Evolutionary conservation across 2,113 vertebrate genomes (phyloP), one percentile per base, ranked within the genome.

Genomic region (Amia ocellicauda): DNA sequence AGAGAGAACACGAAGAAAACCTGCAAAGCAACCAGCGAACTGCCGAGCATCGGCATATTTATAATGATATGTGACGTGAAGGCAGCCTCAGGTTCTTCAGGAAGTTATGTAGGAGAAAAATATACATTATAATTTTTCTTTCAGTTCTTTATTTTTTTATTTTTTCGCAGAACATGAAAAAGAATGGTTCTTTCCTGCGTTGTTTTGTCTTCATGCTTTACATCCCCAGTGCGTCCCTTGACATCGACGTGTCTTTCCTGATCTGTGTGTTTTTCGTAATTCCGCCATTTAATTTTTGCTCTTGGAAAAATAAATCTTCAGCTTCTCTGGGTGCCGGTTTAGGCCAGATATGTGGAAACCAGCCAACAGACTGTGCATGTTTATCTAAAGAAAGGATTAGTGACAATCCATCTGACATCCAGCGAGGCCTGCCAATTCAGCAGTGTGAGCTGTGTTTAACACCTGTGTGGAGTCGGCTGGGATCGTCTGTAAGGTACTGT

Each of bases 21-120:
- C n/a, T n/a, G n/a, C n/a, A n/a, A n/a, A n/a, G n/a, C n/a, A n/a
- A n/a, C n/a, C n/a, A n/a, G n/a, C n/a, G n/a, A n/a, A n/a, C n/a
- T n/a, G n/a, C n/a, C n/a, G n/a, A n/a, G n/a, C n/a, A n/a, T n/a
- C n/a, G n/a, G n/a, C n/a, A n/a, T n/a, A n/a, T n/a, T n/a, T n/a
- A n/a, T n/a, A n/a, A n/a, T n/a, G n/a, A n/a, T n/a, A n/a, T n/a
- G n/a, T n/a, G n/a, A n/a, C n/a, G n/a, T n/a, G n/a, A n/a, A n/a
- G n/a, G n/a, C n/a, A n/a, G n/a, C n/a, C n/a, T n/a, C n/a, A n/a
- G n/a, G n/a, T n/a, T n/a, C n/a, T n/a, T n/a, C 51, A 55, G 24
- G 49, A 26, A 43, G 27, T 4, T 22, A 26, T 42, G 53, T 56
- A 36, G 42, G 2, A 56, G 51, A 67, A 29, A 68, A 49, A 62